Conservation (phyloP, 2,797 vertebrate species). For the Pangasius sanitwongsei region DNA sequence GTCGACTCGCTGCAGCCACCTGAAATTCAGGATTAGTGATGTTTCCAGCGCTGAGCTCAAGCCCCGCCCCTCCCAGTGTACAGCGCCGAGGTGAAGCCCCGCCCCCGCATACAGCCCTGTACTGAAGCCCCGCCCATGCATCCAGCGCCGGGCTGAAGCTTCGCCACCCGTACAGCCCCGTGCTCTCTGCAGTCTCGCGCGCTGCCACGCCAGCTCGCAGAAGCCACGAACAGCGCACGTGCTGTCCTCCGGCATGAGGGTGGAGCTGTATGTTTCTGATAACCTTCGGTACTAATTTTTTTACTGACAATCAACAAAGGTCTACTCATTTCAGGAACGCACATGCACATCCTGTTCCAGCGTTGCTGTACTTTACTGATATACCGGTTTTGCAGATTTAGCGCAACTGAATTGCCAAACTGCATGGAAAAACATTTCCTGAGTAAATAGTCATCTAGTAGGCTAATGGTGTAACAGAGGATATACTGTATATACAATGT, state of each 20-base stretch:
- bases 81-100: constrained; percentile 74
- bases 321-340: background rate
- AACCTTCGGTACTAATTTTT: background rate
- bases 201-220: background rate
- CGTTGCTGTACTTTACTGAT: background rate
- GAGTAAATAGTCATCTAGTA: background rate
- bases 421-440: background rate
- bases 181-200: background rate
- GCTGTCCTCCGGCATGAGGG: background rate
- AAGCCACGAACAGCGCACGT: background rate
- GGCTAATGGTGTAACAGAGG: background rate
- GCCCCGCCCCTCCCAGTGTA: constrained; percentile 78
- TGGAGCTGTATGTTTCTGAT: background rate
- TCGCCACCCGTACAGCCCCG: background rate
- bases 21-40: constrained; percentile 80
- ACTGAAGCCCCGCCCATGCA: background rate
- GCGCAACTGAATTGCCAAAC: background rate
- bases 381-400: background rate
- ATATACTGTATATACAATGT: background rate
- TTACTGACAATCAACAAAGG: background rate
- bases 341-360: constrained; percentile 12
- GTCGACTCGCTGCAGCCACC: constrained; percentile 71
- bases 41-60: constrained; percentile 76
- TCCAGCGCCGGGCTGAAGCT: background rate
- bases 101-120: constrained; percentile 38